A percentile compares a stretch with the other conserved stretches of the same genome.
Conservation (phyloP, 2,113 vertebrate species). For the Heterotilapia buettikoferi region DNA sequence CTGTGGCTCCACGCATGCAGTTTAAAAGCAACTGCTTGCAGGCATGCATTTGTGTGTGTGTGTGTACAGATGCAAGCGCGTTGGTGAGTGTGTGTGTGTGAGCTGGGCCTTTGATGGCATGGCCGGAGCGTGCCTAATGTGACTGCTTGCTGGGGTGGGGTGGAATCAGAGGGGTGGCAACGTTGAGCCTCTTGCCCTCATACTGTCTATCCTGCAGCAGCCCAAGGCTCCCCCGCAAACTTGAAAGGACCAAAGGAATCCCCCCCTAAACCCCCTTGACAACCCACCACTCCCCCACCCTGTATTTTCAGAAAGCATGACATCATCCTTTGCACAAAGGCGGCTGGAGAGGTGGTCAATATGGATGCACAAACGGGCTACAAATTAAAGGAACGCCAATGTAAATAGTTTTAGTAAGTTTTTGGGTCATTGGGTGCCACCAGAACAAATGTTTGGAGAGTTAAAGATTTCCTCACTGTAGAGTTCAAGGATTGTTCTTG, state of each 20-base stretch:
- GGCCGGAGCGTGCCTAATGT: constrained; percentile 78
- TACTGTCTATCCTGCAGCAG: constrained; percentile 61
- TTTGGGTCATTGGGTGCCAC: constrained; percentile 4
- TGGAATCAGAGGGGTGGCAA: background rate
- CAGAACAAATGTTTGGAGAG: background rate
- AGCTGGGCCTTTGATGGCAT: constrained; percentile 76
- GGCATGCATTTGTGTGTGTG: constrained; percentile 8
- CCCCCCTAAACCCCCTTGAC: constrained; percentile 29
- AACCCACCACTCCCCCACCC: constrained; percentile 11
- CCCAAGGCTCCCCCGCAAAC: constrained; percentile 63
- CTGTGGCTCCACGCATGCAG: background rate
- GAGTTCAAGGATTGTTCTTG: background rate
- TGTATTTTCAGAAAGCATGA: constrained; percentile 71
- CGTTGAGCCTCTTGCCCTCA: constrained; percentile 59
- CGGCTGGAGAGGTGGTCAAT: constrained; percentile 49
- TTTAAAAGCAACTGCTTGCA: constrained; percentile 17
- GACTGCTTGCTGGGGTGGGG: constrained; percentile 58
- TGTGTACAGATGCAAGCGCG: constrained; percentile 6
- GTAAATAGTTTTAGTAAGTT: background rate
- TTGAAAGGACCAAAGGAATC: constrained; percentile 71
- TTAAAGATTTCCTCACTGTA: background rate
- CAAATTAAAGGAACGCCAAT: background rate
- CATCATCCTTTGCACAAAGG: constrained; percentile 69
- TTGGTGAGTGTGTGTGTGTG: constrained; percentile 12
- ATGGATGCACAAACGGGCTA: constrained; percentile 4